Evolutionary conservation across 2,797 vertebrate species (phyloP), one percentile per base, ranked within the genome.

Genomic region (Myripristis jacobus): DNA sequence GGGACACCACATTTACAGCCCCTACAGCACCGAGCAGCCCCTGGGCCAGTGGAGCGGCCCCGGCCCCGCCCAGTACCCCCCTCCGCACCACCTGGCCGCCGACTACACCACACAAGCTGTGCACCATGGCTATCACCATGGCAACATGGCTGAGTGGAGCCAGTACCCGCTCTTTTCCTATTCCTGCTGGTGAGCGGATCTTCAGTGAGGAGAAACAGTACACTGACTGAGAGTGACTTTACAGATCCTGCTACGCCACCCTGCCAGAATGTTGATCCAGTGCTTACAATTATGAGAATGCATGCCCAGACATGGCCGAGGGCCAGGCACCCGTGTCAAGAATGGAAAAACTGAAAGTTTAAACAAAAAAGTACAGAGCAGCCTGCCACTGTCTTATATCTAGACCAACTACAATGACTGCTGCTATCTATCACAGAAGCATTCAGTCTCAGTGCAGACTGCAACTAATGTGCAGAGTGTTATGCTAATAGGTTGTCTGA

Each of bases 81-180:
- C 91, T 75, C 94, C 90, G 68, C 94, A 92, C 73, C 94, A 94
- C 82, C 94, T 97, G 78, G 87, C 94, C 60, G 57, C 95, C 0
- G 96, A 97, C 73, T 96, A 96, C 85, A 87, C 91, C 59, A 22
- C 93, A 0, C 96, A 95, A 38, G 94, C 94, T 12, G 90, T 94
- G 77, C 94, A 94, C 81, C 94, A 94, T 1, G 88, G 93, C 66
- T 96, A 95, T 70, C 92, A 95, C 85, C 95, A 96, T 0, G 91
- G 95, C 80, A 92, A 94, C 61, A 10, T 96, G 91, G 85, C 95
- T 0, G 96, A 97, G 82, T 97, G 96, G 96, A 96, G 95, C 91
- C 96, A 96, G 81, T 96, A 96, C 87, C 94, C 96, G 0, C 91
- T 98, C 55, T 96, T 96, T 85, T 96, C 96, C 0, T 97, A 97